These are phyloP conservation scores for Ctena decussata DNA, from an alignment of 2,888 invertebrate genomes.

Conservation along the genomic window DNA sequence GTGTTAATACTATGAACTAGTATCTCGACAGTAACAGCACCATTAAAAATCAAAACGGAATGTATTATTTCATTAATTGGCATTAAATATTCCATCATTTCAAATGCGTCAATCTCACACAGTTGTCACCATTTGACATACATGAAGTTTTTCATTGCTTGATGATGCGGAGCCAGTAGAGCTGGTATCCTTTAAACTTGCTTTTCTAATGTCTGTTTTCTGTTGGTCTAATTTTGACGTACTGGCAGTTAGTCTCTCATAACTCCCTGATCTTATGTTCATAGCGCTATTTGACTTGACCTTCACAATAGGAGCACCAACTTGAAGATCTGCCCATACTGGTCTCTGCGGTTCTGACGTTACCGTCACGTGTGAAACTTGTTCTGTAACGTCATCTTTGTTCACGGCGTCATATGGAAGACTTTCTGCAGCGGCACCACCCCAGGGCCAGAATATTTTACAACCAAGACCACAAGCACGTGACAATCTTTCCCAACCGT, in stretches of 20 bases:
- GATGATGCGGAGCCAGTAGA: neutral
- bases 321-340: constrained; percentile 54
- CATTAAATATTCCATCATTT: neutral
- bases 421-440: constrained; percentile 38
- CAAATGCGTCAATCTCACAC: constrained; percentile 45
- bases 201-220: constrained; percentile 7
- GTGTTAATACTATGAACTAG: too few species aligned
- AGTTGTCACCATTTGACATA: constrained; percentile 55
- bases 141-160: constrained; percentile 31
- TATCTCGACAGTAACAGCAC: neutral
- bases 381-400: constrained; percentile 39
- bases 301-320: constrained; percentile 54
- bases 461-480: constrained; percentile 57
- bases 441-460: constrained; percentile 51
- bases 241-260: constrained; percentile 30
- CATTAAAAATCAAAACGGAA: neutral
- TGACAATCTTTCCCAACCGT: constrained; percentile 60
- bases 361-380: constrained; percentile 5
- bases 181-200: constrained; percentile 12
- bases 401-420: constrained; percentile 47
- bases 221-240: constrained; percentile 4
- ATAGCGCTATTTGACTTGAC: constrained; percentile 54
- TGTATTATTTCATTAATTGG: neutral
- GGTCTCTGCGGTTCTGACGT: constrained; percentile 57
- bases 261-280: constrained; percentile 32